Conservation (phyloP, 2,797 vertebrate genomes). For the Pteropus rufus region DNA sequence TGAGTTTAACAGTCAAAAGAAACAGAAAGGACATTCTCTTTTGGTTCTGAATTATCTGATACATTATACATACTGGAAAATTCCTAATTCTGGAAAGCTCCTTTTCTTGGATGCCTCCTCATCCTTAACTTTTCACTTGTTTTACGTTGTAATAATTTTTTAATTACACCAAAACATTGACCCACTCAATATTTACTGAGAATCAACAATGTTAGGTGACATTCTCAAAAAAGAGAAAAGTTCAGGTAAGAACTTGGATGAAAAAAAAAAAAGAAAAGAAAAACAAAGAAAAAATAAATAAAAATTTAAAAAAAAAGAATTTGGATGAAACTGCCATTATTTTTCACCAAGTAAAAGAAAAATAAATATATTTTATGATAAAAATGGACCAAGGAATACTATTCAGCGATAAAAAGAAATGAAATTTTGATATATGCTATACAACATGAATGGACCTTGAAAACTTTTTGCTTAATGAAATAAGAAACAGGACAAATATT, state of each 20-base stretch:
- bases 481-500: constrained; percentile 17
- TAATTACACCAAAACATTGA: not conserved
- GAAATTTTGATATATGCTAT: not conserved
- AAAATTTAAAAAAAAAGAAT: too few relatives aligned
- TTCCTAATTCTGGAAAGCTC: not conserved
- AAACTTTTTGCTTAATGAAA: constrained; percentile 1
- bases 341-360: constrained; percentile 5
- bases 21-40: not conserved
- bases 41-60: constrained; percentile 18
- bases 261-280: not conserved
- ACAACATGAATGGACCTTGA: not conserved
- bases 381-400: not conserved
- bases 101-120: not conserved
- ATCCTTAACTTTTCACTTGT: constrained; percentile 1
- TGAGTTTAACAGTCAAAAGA: not conserved
- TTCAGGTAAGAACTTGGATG: not conserved
- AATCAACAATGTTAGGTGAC: not conserved
- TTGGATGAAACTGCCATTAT: not conserved
- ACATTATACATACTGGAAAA: not conserved
- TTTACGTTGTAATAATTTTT: not conserved
- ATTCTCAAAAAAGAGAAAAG: not conserved
- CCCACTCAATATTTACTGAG: not conserved
- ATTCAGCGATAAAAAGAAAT: not conserved
- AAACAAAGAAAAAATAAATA: too few relatives aligned
- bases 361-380: not conserved